Percentiles rank a stretch among this genome's conserved stretches.
phyloP scores from a whole-genome alignment of 2,888 invertebrate genomes.

The Lycaena phlaeas region DNA sequence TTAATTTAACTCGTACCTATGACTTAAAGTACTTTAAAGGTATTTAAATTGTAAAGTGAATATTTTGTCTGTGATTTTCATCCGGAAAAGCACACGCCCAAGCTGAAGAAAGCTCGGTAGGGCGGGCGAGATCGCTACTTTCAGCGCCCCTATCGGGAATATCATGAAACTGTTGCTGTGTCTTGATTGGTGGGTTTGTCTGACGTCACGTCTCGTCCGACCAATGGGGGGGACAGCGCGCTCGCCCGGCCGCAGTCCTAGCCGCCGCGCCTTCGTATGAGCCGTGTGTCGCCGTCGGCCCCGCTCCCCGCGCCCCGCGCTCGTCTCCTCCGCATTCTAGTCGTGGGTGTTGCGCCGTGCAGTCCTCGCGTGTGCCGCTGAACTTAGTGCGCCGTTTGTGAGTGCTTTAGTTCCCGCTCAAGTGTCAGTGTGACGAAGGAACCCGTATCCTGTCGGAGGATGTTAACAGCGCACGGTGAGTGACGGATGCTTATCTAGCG shows the following conservation, averaged over 20 bases:
- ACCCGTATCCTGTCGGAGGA: slow-evolving; percentile 59
- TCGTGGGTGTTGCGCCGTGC: slow-evolving; percentile 70
- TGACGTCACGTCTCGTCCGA: slow-evolving; percentile 56
- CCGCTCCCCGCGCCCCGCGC: slow-evolving; percentile 52
- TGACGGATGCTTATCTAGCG: slow-evolving; percentile 54
- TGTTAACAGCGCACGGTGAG: slow-evolving; percentile 73
- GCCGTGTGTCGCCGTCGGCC: slow-evolving; percentile 57
- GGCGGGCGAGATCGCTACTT: slow-evolving; percentile 61
- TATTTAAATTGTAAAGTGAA: slow-evolving; percentile 11
- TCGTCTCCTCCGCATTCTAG: slow-evolving; percentile 67
- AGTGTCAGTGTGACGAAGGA: slow-evolving; percentile 68
- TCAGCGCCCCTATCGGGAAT: slow-evolving; percentile 46
- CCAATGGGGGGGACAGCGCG: slow-evolving; percentile 57
- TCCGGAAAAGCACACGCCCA: slow-evolving; percentile 65
- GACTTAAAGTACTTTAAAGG: slow-evolving; percentile 5
- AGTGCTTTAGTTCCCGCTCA: slow-evolving; percentile 64
- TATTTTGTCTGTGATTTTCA: slow-evolving; percentile 31
- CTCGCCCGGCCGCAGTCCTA: slow-evolving; percentile 64
- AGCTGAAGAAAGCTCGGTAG: slow-evolving; percentile 64
- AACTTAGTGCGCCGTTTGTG: slow-evolving; percentile 70
- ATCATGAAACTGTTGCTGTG: slow-evolving; percentile 30
- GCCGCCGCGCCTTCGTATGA: slow-evolving; percentile 67
- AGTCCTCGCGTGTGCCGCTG: slow-evolving; percentile 68
- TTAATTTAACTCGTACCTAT: not conserved
- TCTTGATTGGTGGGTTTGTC: slow-evolving; percentile 43